These are phyloP conservation scores for Reinhardtius hippoglossoides DNA, from an alignment of 2,113 vertebrate genomes.

Conservation along the genomic window DNA sequence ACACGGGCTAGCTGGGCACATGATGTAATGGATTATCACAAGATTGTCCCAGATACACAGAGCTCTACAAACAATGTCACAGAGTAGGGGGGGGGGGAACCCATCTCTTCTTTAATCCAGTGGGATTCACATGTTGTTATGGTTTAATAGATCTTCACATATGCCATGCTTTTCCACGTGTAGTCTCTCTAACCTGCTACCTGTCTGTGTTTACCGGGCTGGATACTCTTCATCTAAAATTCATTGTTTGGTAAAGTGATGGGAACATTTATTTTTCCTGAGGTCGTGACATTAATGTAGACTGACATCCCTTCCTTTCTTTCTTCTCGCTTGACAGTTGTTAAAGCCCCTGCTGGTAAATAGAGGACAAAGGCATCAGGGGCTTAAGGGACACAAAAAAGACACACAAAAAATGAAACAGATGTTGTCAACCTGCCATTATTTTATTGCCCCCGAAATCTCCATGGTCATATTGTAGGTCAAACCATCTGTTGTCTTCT, in stretches of 20 bases:
- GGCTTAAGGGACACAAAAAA: slow-evolving; percentile 57
- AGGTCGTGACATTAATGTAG: slow-evolving; percentile 39
- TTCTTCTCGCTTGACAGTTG: slow-evolving; percentile 53
- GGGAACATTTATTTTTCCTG: background rate
- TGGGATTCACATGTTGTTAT: slow-evolving; percentile 1
- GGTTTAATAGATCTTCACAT: background rate
- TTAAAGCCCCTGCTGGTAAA: slow-evolving; percentile 49
- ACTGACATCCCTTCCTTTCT: slow-evolving; percentile 8
- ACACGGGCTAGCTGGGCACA: slow-evolving; percentile 66
- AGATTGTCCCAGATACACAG: slow-evolving; percentile 79
- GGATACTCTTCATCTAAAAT: slow-evolving; percentile 42
- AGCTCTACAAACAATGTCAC: slow-evolving; percentile 68
- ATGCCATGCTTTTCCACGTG: background rate
- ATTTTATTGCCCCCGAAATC: slow-evolving; percentile 59
- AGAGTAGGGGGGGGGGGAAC: slow-evolving; percentile 14
- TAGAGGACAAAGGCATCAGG: slow-evolving; percentile 60
- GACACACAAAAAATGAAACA: slow-evolving; percentile 47
- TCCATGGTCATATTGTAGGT: slow-evolving; percentile 52
- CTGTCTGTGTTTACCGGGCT: slow-evolving; percentile 11
- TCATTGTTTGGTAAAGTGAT: slow-evolving; percentile 14
- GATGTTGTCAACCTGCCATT: slow-evolving; percentile 71
- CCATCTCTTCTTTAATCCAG: slow-evolving; percentile 30
- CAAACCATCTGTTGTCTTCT: slow-evolving; percentile 76
- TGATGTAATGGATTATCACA: slow-evolving; percentile 81
- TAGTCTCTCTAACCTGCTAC: background rate